Conservation (phyloP, 2,113 vertebrate genomes). For the Cranoglanis bouderius region DNA sequence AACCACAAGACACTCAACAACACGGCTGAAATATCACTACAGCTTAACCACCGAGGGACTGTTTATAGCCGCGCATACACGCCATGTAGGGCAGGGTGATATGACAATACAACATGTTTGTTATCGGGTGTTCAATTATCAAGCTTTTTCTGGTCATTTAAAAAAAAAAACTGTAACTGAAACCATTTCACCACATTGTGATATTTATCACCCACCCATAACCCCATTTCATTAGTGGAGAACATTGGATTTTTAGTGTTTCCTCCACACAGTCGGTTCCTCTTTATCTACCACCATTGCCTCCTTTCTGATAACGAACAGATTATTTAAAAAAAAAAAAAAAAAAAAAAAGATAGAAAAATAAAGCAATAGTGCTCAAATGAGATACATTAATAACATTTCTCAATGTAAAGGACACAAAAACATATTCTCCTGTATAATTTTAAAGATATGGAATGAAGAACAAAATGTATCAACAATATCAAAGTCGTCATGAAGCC, state of each 20-base stretch:
- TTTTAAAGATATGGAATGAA: neutral
- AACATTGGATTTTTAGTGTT: neutral
- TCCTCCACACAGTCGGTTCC: neutral
- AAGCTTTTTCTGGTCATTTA: neutral
- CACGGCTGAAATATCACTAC: neutral
- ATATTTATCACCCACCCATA: neutral
- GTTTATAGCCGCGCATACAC: neutral
- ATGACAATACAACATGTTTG: neutral
- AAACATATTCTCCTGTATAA: neutral
- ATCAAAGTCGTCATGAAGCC: neutral
- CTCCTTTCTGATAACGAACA: neutral
- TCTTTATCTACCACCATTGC: neutral
- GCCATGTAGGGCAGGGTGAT: neutral
- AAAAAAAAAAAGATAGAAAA: conserved; percentile 46
- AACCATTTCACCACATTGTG: neutral
- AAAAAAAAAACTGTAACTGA: too few relatives aligned
- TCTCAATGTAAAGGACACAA: conserved; percentile 32
- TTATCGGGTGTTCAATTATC: too few relatives aligned
- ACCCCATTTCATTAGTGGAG: neutral
- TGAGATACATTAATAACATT: conserved; percentile 30
- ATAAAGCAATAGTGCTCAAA: neutral
- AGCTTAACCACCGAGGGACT: neutral
- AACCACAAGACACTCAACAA: conserved; percentile 32
- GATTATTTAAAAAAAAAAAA: conserved; percentile 8
- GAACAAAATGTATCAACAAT: neutral